Evolutionary conservation across 2,888 invertebrate species (phyloP).

Genomic region (Pyrocoelia pectoralis): DNA sequence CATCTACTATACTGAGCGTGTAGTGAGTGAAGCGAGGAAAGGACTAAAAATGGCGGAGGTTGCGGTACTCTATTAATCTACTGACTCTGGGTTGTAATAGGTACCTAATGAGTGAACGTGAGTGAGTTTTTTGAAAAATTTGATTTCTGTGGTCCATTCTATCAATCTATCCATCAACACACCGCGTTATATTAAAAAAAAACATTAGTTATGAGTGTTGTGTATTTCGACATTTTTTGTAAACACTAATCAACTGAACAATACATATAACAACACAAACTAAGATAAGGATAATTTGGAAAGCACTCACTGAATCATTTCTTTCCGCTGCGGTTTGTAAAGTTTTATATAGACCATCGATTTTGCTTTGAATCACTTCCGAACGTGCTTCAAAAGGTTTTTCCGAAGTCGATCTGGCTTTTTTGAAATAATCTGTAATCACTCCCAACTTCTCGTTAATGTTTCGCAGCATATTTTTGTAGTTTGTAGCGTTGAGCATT

Average conservation of each 20-base stretch:
- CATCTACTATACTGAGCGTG: no score
- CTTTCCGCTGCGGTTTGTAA: background rate
- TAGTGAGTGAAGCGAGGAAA: no score
- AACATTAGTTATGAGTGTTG: no score
- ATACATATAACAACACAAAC: constrained; percentile 18
- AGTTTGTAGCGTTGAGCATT: background rate
- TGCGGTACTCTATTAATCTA: no score
- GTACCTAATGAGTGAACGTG: no score
- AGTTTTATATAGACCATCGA: background rate
- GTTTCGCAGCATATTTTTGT: background rate
- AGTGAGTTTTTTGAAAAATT: no score
- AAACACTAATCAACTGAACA: constrained; percentile 13
- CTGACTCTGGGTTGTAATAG: no score
- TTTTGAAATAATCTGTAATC: background rate
- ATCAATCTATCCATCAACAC: no score
- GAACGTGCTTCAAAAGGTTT: background rate
- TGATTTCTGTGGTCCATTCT: no score
- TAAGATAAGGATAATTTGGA: constrained; percentile 16
- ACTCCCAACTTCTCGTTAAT: constrained; percentile 8
- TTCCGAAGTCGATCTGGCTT: background rate
- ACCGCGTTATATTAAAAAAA: no score
- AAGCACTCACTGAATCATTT: background rate
- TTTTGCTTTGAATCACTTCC: background rate
- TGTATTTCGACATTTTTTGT: constrained; percentile 8
- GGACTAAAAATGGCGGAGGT: no score